Base-by-base conservation (phyloP, 1,140 invertebrate genomes). In the Contarinia nasturtii region DNA sequence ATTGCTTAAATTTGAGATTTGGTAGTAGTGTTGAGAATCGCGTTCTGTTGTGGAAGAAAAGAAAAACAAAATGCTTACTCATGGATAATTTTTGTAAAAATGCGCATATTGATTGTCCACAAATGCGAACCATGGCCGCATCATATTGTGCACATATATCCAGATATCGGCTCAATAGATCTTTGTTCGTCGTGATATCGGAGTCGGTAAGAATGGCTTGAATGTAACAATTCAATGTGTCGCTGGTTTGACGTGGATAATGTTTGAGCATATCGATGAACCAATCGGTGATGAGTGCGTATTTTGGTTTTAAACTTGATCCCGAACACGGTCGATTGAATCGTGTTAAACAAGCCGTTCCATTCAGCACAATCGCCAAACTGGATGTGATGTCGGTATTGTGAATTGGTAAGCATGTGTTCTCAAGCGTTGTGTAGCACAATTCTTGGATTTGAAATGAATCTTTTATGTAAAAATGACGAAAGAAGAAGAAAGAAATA, bases 101-200 rank as follows among this genome's bases (percentile, higher is more conserved):
- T 14, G 55, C 52, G 1, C 55, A 40, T n/a, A 58, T 53, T 0
- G 59, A 61, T 46, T 60, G 55, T 22, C 63, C 63, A 36, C 61
- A 63, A 18, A 59, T 61, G 14, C 54, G 53, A 43, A 51, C 63
- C 2, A 63, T 55, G 12, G 54, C 56, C 12, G 58, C 52, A 52
- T 63, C 61, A 40, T 63, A 63, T 51, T 63, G 61, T 33, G 60
- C 60, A 4, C 59, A 61, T 52, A 59, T 61, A 14, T 54, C 57
- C 40, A 63, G 52, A 17, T 58, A 57, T 1, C 61, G 52, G 47
- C 56, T 57, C 12, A 53, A 55, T 40, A 63, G 57, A 0, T 43
- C 50, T 2, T 10, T 42, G 41, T 17, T 21, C 7, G n/a, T 18
- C 7, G 14, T 40, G 11, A 43, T 11, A 5, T 18, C 41, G n/a